Conservation (phyloP, 2,797 vertebrate genomes). For the Lagorchestes hirsutus region DNA sequence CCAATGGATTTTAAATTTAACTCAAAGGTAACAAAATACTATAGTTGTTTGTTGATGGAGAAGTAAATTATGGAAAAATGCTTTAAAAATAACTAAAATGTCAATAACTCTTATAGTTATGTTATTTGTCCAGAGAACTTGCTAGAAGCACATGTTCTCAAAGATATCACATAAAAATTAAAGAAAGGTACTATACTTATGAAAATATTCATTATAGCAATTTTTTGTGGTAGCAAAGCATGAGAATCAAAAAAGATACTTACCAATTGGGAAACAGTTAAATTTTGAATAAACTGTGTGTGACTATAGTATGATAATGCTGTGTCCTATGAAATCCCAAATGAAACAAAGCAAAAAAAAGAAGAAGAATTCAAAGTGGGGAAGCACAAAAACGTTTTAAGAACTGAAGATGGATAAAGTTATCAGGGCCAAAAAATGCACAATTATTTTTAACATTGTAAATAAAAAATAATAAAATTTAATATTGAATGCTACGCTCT, state of each 20-base stretch:
- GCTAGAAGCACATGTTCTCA: background rate
- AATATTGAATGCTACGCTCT: background rate
- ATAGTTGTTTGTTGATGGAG: background rate
- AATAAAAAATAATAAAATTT: background rate
- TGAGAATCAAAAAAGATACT: background rate
- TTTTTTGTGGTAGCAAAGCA: background rate
- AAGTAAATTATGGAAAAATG: background rate
- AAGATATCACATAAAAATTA: background rate
- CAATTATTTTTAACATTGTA: background rate
- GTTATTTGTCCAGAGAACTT: background rate
- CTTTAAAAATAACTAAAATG: background rate
- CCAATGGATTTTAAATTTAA: background rate
- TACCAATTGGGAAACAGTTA: background rate
- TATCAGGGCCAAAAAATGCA: background rate
- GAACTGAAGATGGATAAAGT: too few relatives aligned
- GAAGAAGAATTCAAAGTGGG: background rate
- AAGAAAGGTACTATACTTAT: background rate
- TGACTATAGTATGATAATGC: background rate
- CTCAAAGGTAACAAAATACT: background rate
- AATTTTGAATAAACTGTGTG: background rate
- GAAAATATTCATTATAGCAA: background rate
- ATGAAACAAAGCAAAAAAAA: background rate
- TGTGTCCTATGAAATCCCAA: background rate
- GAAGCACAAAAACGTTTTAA: background rate
- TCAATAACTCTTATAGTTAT: background rate